phyloP scores from a whole-genome alignment of 1,140 invertebrate genomes.

The Drosophila truncata region DNA sequence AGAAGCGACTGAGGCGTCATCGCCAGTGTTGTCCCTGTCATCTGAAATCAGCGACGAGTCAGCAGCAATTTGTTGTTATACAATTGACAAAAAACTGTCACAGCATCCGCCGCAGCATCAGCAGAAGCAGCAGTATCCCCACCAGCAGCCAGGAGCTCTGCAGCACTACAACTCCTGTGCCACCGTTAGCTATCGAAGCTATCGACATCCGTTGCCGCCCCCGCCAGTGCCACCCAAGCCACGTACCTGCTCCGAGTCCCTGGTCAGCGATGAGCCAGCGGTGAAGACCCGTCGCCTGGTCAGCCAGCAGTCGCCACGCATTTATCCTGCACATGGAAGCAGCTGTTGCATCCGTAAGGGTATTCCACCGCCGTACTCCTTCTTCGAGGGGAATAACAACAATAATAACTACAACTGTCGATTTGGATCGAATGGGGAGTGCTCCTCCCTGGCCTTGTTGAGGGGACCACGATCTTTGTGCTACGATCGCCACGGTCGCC shows the following conservation, averaged over 20 bases:
- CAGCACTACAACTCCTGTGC: constrained; percentile 51
- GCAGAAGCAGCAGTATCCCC: constrained; percentile 13
- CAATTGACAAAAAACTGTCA: constrained; percentile 69
- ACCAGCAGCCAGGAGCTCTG: constrained; percentile 19
- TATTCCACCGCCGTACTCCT: constrained; percentile 20
- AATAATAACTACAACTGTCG: constrained; percentile 72
- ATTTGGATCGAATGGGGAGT: constrained; percentile 29
- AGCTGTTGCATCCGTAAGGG: constrained; percentile 53
- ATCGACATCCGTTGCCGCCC: constrained; percentile 47
- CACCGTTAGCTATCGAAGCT: constrained; percentile 52
- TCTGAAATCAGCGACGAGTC: constrained; percentile 67
- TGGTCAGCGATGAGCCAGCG: constrained; percentile 45
- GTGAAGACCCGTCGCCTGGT: constrained; percentile 61
- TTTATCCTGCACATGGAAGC: constrained; percentile 22
- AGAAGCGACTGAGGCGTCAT: constrained; percentile 61
- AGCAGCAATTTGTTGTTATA: constrained; percentile 81
- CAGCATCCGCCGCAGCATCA: constrained; percentile 12
- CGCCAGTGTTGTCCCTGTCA: constrained; percentile 60
- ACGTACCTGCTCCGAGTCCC: constrained; percentile 35
- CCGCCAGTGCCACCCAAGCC: constrained; percentile 69
- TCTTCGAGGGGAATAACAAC: constrained; percentile 45
- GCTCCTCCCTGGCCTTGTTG: constrained; percentile 14
- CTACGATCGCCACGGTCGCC: constrained; percentile 72
- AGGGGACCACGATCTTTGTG: constrained; percentile 52
- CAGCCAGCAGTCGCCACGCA: constrained; percentile 9